Evolutionary conservation across 2,888 invertebrate species (phyloP).

Genomic region (Ornithoptera priamus): DNA sequence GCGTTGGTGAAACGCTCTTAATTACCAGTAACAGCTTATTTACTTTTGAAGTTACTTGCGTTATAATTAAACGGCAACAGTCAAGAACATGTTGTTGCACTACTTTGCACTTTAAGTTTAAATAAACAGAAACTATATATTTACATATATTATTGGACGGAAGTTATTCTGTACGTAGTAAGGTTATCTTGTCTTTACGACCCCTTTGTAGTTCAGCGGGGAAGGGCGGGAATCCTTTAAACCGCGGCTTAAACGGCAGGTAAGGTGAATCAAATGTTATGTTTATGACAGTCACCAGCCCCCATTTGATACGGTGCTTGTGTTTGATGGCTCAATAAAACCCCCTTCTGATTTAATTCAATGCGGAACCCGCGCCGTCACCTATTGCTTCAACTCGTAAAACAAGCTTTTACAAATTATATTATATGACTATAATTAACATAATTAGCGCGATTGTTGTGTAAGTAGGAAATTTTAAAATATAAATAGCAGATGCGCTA

Average conservation of each 20-base stretch:
- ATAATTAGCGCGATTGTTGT: too few relatives aligned
- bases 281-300: constrained; percentile 19
- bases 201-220: constrained; percentile 11
- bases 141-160: not conserved
- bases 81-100: too few relatives aligned
- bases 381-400: not conserved
- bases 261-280: constrained; percentile 27
- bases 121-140: too few relatives aligned
- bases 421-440: not conserved
- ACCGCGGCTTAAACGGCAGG: constrained; percentile 19
- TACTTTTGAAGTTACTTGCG: too few relatives aligned
- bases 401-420: not conserved
- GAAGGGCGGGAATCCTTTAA: constrained; percentile 11
- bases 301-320: constrained; percentile 14
- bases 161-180: not conserved
- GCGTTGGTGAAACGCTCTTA: not conserved
- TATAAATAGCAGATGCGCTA: too few relatives aligned
- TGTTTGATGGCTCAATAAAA: constrained; percentile 21
- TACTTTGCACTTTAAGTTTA: too few relatives aligned
- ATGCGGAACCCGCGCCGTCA: not conserved
- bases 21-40: too few relatives aligned
- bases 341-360: constrained; percentile 19
- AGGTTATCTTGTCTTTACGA: constrained; percentile 13
- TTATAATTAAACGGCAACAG: too few relatives aligned
- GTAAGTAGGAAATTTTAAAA: too few relatives aligned